phyloP scores from a whole-genome alignment of 2,888 invertebrate species.

The Conistra vaccinii region DNA sequence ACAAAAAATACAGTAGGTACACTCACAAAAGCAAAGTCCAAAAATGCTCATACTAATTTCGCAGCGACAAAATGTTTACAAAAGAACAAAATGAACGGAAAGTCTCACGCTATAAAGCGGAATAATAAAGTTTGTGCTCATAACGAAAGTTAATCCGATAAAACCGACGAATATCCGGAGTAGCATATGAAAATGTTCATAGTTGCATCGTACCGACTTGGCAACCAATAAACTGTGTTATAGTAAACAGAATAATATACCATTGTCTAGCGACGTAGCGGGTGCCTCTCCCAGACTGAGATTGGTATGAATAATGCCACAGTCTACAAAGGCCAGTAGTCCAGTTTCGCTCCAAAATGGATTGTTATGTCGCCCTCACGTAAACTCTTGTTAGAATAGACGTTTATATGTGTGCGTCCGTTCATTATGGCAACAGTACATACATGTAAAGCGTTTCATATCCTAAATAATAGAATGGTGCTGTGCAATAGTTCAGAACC shows the following conservation, averaged over 20 bases:
- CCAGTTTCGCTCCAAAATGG: constrained; percentile 54
- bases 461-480: constrained; percentile 45
- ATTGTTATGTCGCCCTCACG: constrained; percentile 50
- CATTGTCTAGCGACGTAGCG: constrained; percentile 55
- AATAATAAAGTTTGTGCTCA: constrained; percentile 49
- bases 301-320: constrained; percentile 67
- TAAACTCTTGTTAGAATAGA: constrained; percentile 46
- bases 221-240: constrained; percentile 70
- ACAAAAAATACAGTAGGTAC: constrained; percentile 7
- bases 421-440: constrained; percentile 15
- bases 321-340: constrained; percentile 55
- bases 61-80: constrained; percentile 25
- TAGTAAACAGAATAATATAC: constrained; percentile 61
- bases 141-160: constrained; percentile 55
- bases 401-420: constrained; percentile 23
- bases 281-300: constrained; percentile 55
- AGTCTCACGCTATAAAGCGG: constrained; percentile 33
- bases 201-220: constrained; percentile 65
- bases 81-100: constrained; percentile 41
- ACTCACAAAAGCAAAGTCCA: not conserved
- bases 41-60: constrained; percentile 39
- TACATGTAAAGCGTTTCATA: constrained; percentile 38
- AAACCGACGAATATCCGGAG: constrained; percentile 43
- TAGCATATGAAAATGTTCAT: constrained; percentile 46
- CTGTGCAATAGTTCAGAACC: constrained; percentile 20